A percentile compares a stretch with the other conserved stretches of the same genome.
Conservation (phyloP, 2,888 invertebrate genomes). For the Copidosoma aretas region DNA sequence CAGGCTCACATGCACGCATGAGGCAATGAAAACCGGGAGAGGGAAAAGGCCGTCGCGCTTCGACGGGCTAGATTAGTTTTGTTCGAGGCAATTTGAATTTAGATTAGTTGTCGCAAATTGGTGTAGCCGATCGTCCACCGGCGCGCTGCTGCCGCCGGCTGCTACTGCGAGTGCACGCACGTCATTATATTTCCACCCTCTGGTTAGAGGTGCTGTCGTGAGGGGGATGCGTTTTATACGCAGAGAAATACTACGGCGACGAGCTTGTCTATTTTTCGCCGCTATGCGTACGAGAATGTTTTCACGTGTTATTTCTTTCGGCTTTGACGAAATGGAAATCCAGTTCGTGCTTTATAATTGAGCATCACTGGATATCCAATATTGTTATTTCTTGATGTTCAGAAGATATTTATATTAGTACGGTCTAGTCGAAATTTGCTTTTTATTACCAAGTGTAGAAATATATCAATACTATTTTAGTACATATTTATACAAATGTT, state of each 20-base stretch:
- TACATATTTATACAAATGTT: no score
- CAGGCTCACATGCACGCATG: not conserved
- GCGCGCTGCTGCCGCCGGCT: conserved; percentile 46
- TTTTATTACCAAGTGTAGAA: no score
- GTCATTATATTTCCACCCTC: conserved; percentile 21
- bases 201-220: not conserved
- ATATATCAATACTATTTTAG: no score
- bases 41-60: not conserved
- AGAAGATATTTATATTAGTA: no score
- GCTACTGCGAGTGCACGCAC: conserved; percentile 14
- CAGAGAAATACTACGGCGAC: not conserved
- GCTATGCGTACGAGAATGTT: not conserved
- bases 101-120: conserved; percentile 62
- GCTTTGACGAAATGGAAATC: no score
- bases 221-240: not conserved
- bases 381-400: no score
- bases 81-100: conserved; percentile 62
- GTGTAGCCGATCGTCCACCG: conserved; percentile 41
- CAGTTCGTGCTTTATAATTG: no score
- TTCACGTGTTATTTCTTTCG: not conserved
- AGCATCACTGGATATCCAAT: no score
- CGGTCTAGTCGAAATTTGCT: no score
- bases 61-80: conserved; percentile 57
- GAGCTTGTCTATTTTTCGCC: not conserved
- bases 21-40: conserved; percentile 20